These are phyloP conservation scores for Dendrolimus pini DNA, from an alignment of 2,888 invertebrate genomes.

Conservation along the genomic window DNA sequence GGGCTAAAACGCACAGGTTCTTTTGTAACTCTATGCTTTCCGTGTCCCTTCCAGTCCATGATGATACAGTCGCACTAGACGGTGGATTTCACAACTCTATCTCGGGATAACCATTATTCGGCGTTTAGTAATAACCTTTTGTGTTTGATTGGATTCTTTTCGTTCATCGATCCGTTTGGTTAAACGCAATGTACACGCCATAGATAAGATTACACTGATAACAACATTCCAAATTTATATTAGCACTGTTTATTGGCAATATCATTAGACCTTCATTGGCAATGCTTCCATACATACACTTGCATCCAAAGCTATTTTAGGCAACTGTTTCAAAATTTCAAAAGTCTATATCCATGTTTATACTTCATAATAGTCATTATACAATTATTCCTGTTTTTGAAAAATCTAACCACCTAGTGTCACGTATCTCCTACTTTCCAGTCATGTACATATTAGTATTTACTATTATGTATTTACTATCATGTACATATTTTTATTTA, in stretches of 20 bases:
- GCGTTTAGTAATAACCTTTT: neutral
- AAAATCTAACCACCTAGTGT: conserved; percentile 24
- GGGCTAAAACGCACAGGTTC: conserved; percentile 75
- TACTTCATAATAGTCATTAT: too few species aligned
- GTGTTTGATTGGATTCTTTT: neutral
- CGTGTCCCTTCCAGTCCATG: conserved; percentile 47
- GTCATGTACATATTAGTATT: too few species aligned
- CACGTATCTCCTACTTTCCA: neutral
- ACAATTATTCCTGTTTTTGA: neutral
- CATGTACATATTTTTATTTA: too few species aligned
- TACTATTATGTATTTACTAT: too few species aligned
- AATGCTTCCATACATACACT: neutral
- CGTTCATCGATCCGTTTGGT: neutral
- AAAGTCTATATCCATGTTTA: neutral
- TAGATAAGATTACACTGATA: neutral
- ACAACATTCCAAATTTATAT: neutral
- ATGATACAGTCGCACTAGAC: conserved; percentile 15
- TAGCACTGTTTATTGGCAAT: neutral
- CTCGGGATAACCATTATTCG: neutral
- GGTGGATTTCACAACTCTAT: conserved; percentile 7
- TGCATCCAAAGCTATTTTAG: neutral
- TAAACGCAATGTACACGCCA: neutral
- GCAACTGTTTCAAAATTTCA: neutral
- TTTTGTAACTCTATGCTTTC: conserved; percentile 75
- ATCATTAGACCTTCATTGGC: neutral